phyloP scores from a whole-genome alignment of 2,888 invertebrate species.

The Myathropa florea region DNA sequence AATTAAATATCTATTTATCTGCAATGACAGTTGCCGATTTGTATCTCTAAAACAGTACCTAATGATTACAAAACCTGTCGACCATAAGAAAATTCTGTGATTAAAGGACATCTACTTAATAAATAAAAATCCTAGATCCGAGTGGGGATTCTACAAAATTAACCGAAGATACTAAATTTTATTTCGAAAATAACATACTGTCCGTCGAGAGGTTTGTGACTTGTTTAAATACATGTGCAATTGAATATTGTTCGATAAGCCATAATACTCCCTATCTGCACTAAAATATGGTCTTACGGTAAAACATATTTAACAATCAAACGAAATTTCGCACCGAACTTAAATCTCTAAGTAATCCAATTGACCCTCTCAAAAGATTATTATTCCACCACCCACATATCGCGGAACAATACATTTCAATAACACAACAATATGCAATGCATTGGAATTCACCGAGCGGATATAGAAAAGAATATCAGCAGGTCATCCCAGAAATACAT shows the following conservation, averaged over 20 bases:
- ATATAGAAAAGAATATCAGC: slow-evolving; percentile 32
- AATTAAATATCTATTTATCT: too few relatives aligned
- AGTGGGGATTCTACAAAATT: too few relatives aligned
- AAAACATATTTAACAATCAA: background rate
- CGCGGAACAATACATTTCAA: background rate
- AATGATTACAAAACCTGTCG: too few relatives aligned
- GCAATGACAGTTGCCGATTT: too few relatives aligned
- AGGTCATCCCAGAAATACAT: slow-evolving; percentile 46
- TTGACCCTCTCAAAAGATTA: background rate
- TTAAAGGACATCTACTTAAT: too few relatives aligned
- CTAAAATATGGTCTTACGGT: background rate
- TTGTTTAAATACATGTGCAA: background rate
- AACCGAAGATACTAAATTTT: background rate
- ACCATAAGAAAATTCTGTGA: too few relatives aligned
- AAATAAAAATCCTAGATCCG: too few relatives aligned
- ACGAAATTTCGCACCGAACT: background rate
- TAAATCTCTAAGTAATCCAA: background rate
- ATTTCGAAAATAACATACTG: background rate
- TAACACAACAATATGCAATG: slow-evolving; percentile 20
- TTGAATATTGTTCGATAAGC: background rate
- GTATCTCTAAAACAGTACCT: too few relatives aligned
- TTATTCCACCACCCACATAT: background rate
- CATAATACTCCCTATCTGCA: background rate
- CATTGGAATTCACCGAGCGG: slow-evolving; percentile 37
- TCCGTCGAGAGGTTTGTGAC: background rate